Evolutionary conservation across 2,888 invertebrate genomes (phyloP), one percentile per base, ranked within the genome.

Genomic region (Corbicula japonica): DNA sequence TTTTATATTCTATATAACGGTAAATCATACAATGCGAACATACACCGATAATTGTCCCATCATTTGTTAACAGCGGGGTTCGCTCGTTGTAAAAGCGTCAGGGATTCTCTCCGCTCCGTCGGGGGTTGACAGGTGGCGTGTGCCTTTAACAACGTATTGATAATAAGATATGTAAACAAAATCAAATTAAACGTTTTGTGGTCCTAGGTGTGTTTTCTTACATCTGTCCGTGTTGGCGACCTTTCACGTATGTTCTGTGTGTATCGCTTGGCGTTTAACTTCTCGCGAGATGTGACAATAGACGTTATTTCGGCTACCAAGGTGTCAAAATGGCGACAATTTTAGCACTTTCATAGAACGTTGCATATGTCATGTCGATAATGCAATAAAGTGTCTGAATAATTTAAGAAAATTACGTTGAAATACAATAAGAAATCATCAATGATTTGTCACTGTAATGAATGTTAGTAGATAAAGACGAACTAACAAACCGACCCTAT

Each of bases 271-370:
- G 61, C 35, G 76, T 66, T 60, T 50, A 26, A 63, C 23, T 18
- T 80, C 76, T 80, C 80, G 69, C 76, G 60, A 72, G 54, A 76
- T 26, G 76, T 61, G 80, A 63, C 52, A 76, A 76, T 41, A 69
- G 44, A 63, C 76, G 76, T 63, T 63, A 76, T 80, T 80, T 80
- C 48, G 35, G 34, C 35, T 35, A n/a, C 56, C 15, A 26, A 73
- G 66, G 81, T 81, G 81, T 73, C 41, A 76, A 70, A 71, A 81
- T 71, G 65, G 61, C 66, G 66, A 44, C 74, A 15, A 74, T 50
- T 61, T 60, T 73, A 61, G 44, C 80, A 69, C 68, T 21, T 73
- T 65, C 35, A 35, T 23, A 23, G 50, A 50, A 65, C 62, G 62
- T n/a, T 62, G 46, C 80, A 76, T 76, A 75, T 80, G 80, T 50